Base-by-base conservation (phyloP, 2,888 invertebrate species). In the Pterostichus niger region DNA sequence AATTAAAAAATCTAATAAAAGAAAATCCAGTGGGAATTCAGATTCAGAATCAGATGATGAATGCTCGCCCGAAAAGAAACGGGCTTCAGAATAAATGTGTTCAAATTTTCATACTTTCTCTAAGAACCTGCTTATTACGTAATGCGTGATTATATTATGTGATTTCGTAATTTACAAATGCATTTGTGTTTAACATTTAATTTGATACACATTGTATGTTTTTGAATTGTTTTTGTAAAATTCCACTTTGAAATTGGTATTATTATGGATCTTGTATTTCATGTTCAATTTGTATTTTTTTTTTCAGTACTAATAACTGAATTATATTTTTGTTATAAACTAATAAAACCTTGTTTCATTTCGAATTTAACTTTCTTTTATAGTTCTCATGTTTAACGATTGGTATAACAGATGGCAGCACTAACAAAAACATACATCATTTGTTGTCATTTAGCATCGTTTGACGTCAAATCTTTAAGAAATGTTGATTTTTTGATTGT, bases 1-100 rank as follows among this genome's bases (percentile, higher is more conserved):
- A 73, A 73, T 44, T 15, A 80, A 82, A 13, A 84, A 83, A 24
- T 40, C 75, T 0, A 86, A 84, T 10, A 88, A 89, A 83, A 87
- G 88, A 68, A 88, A 88, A 85, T 88, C 87, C 9, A 86, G 86
- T 54, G 86, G 86, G 78, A 85, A 85, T 59, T 85, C 84, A 56
- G 83, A 82, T 68, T 84, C 83, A 24, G 24, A 24, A 6, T 40
- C 40, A 15, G 84, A 77, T 10, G 87, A 86, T 6, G 87, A 87
- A 88, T 13, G 15, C 68, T 87, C 88, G 71, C 89, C 88, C 31
- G 87, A 87, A 83, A 88, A 88, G 84, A 88, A 88, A 84, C 73
- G 80, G 9, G 77, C 81, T 31, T 49, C 68, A 17, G 75, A 75
- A 52, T 80, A 61, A 71, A 64, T 79, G 24, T 75, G 59, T 59